A percentile compares a stretch with the other conserved stretches of the same genome.
Conservation (phyloP, 2,797 vertebrate species). For the Melanotaenia trifasciata region DNA sequence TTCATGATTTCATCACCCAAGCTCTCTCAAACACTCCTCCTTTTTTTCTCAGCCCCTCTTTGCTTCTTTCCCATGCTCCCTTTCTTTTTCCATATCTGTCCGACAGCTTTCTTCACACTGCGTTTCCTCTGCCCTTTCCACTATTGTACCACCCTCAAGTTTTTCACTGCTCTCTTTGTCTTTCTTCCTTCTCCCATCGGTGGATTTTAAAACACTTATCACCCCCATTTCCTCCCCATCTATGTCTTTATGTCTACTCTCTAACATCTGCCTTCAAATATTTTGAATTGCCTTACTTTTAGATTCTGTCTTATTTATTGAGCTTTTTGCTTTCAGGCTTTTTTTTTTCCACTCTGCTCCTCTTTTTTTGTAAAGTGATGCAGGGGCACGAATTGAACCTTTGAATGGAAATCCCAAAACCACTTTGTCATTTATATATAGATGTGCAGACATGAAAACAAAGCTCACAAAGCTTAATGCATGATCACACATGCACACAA, state of each 20-base stretch:
- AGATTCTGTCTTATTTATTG: slow-evolving; percentile 1
- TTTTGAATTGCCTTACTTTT: slow-evolving; percentile 3
- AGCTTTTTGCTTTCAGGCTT: background rate
- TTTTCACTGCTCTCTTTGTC: slow-evolving; percentile 2
- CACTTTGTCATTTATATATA: background rate
- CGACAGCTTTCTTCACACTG: slow-evolving; percentile 59
- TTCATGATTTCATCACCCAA: slow-evolving; percentile 76
- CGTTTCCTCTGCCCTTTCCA: slow-evolving; percentile 42
- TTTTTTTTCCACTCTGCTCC: background rate
- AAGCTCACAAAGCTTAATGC: background rate
- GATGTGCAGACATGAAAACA: slow-evolving; percentile 9
- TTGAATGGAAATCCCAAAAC: slow-evolving; percentile 27
- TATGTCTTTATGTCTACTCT: slow-evolving; percentile 22
- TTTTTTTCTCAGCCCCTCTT: slow-evolving; percentile 48
- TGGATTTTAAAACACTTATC: slow-evolving; percentile 39
- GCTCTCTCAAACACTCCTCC: slow-evolving; percentile 60
- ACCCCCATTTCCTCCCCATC: slow-evolving; percentile 27
- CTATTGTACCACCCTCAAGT: slow-evolving; percentile 36
- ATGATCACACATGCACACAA: slow-evolving; percentile 3
- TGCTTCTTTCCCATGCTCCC: slow-evolving; percentile 72
- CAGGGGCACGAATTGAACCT: slow-evolving; percentile 24
- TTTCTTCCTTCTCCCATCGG: slow-evolving; percentile 25
- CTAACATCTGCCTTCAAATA: slow-evolving; percentile 7
- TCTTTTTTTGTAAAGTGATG: slow-evolving; percentile 37
- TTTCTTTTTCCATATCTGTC: slow-evolving; percentile 59